Base-by-base conservation (phyloP, 2,113 vertebrate genomes). In the Empidonax alnorum region DNA sequence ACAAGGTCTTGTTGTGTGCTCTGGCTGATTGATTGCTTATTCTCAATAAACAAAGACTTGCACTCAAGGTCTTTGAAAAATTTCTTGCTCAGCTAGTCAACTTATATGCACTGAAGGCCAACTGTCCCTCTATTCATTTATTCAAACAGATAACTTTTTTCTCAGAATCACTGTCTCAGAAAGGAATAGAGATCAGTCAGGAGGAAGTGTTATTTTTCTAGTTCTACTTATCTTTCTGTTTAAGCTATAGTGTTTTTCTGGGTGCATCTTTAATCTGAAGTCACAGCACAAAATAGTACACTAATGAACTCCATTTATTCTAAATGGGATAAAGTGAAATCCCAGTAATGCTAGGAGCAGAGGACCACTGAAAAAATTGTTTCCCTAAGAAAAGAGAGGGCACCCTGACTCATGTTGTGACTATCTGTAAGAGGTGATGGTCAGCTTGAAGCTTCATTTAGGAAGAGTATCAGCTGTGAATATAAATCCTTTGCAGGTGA, bases 41-140 rank as follows among this genome's bases (percentile, higher is more conserved):
- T 88, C 92, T 96, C n/a, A 61, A 68, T 86, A 97, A 96, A 95
- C 72, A 96, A 81, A 92, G 83, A 52, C 61, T 81, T 87, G 73
- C 86, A 90, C 79, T 96, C 93, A 84, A 84, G 76, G 76, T 78
- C 88, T 92, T 89, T 93, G 83, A 78, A 86, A 83, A 49, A n/a
- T 61, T 93, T 84, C 52, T 95, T 75, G 27, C 49, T 81, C 61
- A 90, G 21, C 55, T 74, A 69, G 55, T 80, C 42, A 56, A 75
- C 18, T 81, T 42, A 39, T 6, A 75, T 30, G 15, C 50, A 79
- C 37, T 47, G 62, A 90, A 91, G 18, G 30, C 35, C 14, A 52
- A 65, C 68, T 78, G 30, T 81, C n/a, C 20, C 23, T 84, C 19
- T 49, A 68, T 61, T 84, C 11, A 24, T 89, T 68, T 93, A 82